A percentile compares a stretch with the other conserved stretches of the same genome.
Conservation (phyloP, 37 sponge, comb jelly and placozoan genomes). For the Cladorhizidae sp. region DNA sequence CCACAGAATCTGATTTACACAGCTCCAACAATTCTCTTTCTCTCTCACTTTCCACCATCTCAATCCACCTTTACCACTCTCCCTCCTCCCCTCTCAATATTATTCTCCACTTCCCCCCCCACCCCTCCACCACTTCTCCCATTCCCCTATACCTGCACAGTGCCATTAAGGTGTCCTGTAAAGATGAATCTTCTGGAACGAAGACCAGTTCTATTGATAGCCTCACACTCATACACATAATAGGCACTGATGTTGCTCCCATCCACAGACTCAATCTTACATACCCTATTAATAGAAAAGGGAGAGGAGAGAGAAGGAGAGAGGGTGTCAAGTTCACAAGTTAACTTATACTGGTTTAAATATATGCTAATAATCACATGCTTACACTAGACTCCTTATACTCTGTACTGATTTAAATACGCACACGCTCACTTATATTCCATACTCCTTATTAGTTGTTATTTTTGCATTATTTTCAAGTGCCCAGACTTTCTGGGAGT, state of each 20-base stretch:
- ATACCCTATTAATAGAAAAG: conserved; percentile 61
- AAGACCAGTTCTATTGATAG: conserved; percentile 79
- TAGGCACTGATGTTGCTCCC: conserved; percentile 85
- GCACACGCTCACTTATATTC: no score
- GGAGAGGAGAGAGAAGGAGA: not conserved
- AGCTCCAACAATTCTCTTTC: no score
- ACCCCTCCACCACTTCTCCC: not conserved
- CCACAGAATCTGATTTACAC: no score
- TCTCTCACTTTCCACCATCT: not conserved
- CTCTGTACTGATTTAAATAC: no score
- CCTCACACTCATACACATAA: conserved; percentile 97
- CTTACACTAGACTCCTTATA: no score
- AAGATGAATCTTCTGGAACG: conserved; percentile 87
- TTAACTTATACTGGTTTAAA: no score
- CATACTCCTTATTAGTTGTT: no score
- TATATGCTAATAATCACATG: no score
- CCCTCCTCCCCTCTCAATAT: no score
- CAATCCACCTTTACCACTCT: not conserved
- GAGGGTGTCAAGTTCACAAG: not conserved
- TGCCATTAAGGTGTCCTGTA: conserved; percentile 92
- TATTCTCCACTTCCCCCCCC: no score
- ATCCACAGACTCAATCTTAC: conserved; percentile 90
- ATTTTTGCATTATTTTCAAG: no score
- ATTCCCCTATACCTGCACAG: conserved; percentile 67
- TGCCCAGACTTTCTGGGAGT: no score